These are phyloP conservation scores for Tyrannus savana DNA, from an alignment of 2,113 vertebrate genomes.

Conservation along the genomic window DNA sequence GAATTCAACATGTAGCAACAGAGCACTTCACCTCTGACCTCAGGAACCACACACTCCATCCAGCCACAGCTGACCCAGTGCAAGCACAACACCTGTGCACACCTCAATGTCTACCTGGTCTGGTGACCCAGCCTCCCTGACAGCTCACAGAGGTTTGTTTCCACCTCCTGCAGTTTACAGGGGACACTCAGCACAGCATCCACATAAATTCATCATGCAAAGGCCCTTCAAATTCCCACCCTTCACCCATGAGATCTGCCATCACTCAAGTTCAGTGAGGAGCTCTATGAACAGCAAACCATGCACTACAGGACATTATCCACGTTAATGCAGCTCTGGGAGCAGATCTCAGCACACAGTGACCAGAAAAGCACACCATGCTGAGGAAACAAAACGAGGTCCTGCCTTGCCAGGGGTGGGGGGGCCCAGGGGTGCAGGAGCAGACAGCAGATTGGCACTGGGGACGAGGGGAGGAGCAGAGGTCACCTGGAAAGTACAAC, in stretches of 20 bases:
- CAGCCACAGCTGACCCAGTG: not conserved
- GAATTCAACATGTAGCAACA: not conserved
- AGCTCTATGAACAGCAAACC: not conserved
- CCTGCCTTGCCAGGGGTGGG: constrained; percentile 44
- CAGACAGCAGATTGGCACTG: not conserved
- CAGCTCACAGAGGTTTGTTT: not conserved
- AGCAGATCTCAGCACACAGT: not conserved
- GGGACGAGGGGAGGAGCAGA: not conserved
- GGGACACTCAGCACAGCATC: not conserved
- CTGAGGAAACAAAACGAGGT: not conserved
- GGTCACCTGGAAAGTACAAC: constrained; percentile 17
- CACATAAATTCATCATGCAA: not conserved
- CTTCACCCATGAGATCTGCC: not conserved
- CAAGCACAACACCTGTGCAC: not conserved
- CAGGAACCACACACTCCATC: not conserved
- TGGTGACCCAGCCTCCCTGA: not conserved
- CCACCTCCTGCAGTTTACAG: not conserved
- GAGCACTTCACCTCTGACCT: not conserved
- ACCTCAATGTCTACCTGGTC: not conserved
- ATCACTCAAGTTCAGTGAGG: not conserved
- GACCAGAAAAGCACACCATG: not conserved
- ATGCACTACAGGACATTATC: not conserved
- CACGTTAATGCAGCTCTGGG: not conserved
- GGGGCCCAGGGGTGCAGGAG: not conserved
- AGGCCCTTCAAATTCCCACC: not conserved